Base-by-base conservation (phyloP, 2,888 invertebrate species). In the Cephus nigrinus region DNA sequence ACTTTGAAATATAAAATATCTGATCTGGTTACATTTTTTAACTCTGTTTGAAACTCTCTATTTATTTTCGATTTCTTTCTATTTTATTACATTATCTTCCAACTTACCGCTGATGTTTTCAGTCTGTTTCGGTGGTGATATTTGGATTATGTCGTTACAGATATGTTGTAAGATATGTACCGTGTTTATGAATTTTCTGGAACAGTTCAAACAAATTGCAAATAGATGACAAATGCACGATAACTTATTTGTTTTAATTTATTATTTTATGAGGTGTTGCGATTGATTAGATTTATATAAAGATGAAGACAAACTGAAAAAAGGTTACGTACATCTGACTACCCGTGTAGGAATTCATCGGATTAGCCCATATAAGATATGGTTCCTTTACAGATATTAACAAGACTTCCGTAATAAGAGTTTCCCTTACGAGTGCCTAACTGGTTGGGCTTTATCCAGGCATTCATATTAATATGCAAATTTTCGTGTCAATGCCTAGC, bases 141-240 rank as follows among this genome's bases (percentile, higher is more conserved):
- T 68, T 76, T 69, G 69, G 73, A 76, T 76, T 32, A 74, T 77
- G 35, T 77, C 55, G 73, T 75, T 40, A 34, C 55, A 40, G 79
- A 79, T 79, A 79, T 79, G 79, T 79, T 75, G 74, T 34, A 73
- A 73, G 79, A 79, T 79, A 79, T 79, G 79, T 75, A 75, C 34
- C 74, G 79, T 74, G 79, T 40, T 78, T 75, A 31, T 30, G 75
- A 73, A 33, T 31, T 55, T 71, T 69, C 71, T 71, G 31, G 23
- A 77, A 71, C 71, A 71, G 23, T 32, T 23, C 23, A 55, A 55
- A 23, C 23, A 23, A 55, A 55, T 55, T 55, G 15, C 23, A 23
- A 23, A 15, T 55, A 55, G 5, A 55, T 55, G 55, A 55, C 2
- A 55, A 55, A 55, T 23, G 9, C 23, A 23, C 55, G 23, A 55